phyloP scores from a whole-genome alignment of 1,140 invertebrate species.

The Ganaspis sp. region DNA sequence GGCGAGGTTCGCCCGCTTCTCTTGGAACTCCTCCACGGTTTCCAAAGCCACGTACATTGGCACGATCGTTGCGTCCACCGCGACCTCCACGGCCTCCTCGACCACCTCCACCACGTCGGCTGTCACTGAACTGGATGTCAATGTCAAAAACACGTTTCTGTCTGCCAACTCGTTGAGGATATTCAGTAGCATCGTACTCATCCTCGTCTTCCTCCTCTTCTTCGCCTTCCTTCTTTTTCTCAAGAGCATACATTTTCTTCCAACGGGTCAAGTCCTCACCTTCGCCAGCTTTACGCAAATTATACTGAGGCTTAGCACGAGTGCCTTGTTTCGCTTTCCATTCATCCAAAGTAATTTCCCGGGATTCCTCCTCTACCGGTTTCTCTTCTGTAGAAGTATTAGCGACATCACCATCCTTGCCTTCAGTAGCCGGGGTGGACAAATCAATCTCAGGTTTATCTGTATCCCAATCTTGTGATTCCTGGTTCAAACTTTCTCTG shows the following conservation, averaged over 20 bases:
- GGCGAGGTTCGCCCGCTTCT: constrained; percentile 62
- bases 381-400: constrained; percentile 69
- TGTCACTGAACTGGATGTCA: constrained; percentile 92
- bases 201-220: constrained; percentile 83
- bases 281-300: constrained; percentile 93
- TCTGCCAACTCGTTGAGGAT: constrained; percentile 90
- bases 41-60: constrained; percentile 63
- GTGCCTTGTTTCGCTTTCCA: constrained; percentile 88
- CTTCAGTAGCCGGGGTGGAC: constrained; percentile 59
- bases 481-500: constrained; percentile 72
- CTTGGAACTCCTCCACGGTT: constrained; percentile 60
- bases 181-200: constrained; percentile 86
- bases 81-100: constrained; percentile 79
- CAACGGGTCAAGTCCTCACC: constrained; percentile 93
- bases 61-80: constrained; percentile 70
- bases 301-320: constrained; percentile 89
- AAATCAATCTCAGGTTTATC: constrained; percentile 71
- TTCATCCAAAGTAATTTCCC: constrained; percentile 91
- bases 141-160: constrained; percentile 92
- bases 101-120: constrained; percentile 82
- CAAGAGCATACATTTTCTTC: constrained; percentile 93
- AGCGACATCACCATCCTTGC: constrained; percentile 71
- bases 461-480: constrained; percentile 74
- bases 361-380: constrained; percentile 85
- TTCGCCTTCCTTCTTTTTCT: constrained; percentile 86